Evolutionary conservation across 2,113 vertebrate species (phyloP).

Genomic region (Erythrolamprus reginae): DNA sequence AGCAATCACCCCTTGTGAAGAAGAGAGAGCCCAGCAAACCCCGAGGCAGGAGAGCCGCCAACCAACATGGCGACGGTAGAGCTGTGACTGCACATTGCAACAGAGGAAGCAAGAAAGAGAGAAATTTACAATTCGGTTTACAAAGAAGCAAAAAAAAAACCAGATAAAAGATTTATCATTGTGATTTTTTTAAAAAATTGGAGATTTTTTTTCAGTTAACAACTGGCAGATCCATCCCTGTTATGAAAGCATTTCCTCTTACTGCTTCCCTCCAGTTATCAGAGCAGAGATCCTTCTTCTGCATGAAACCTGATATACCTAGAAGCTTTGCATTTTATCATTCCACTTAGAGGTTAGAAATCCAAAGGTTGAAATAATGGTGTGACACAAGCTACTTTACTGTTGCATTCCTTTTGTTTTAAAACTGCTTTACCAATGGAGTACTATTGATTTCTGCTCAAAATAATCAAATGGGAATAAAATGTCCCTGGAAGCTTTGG

Average conservation of each 20-base stretch:
- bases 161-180: neutral
- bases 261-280: neutral
- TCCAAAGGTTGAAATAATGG: neutral
- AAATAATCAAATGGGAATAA: neutral
- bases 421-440: neutral
- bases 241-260: neutral
- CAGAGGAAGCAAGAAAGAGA: too few species aligned
- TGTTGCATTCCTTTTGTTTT: neutral
- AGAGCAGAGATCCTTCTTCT: neutral
- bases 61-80: too few species aligned
- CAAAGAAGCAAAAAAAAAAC: too few species aligned
- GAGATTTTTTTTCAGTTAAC: neutral
- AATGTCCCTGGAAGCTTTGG: neutral
- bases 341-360: neutral
- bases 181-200: neutral
- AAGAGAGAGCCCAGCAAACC: too few species aligned
- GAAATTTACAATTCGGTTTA: too few species aligned
- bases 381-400: neutral
- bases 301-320: neutral
- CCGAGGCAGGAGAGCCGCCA: too few species aligned
- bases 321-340: neutral
- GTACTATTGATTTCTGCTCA: neutral
- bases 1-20: too few species aligned
- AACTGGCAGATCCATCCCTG: neutral
- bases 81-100: too few species aligned